Evolutionary conservation across 2,797 vertebrate genomes (phyloP).

Genomic region (Pampus argenteus): DNA sequence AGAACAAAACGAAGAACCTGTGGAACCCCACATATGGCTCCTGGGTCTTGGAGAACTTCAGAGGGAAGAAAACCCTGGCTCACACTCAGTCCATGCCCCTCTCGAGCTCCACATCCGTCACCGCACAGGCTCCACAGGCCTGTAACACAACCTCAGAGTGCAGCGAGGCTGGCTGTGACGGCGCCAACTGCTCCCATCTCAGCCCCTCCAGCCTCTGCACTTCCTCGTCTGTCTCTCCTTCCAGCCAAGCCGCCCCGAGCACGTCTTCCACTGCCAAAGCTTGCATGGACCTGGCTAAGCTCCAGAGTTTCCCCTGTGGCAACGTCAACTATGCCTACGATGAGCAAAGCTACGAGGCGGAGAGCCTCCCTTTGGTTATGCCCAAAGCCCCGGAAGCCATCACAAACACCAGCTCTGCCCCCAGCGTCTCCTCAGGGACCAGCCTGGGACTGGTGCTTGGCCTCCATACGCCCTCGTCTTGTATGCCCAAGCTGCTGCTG

Average conservation of each 20-base stretch:
- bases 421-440: conserved; percentile 61
- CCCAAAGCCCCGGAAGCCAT: conserved; percentile 70
- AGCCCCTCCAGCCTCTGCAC: conserved; percentile 75
- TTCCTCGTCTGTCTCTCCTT: conserved; percentile 69
- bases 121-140: conserved; percentile 40
- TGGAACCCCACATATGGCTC: conserved; percentile 96
- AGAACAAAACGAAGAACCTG: conserved; percentile 94
- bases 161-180: conserved; percentile 80
- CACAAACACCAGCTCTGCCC: conserved; percentile 64
- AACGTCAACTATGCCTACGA: conserved; percentile 93
- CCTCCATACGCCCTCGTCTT: conserved; percentile 64
- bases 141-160: conserved; percentile 69
- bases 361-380: conserved; percentile 78
- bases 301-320: conserved; percentile 91
- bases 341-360: conserved; percentile 85
- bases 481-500: conserved; percentile 80
- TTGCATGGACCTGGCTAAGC: conserved; percentile 87
- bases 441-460: conserved; percentile 60
- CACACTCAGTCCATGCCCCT: conserved; percentile 87
- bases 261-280: conserved; percentile 48
- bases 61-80: conserved; percentile 80
- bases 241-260: conserved; percentile 74
- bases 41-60: conserved; percentile 90
- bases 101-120: conserved; percentile 63
- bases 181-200: conserved; percentile 74